Evolutionary conservation across 1,140 invertebrate genomes (phyloP), one percentile per base, ranked within the genome.

Genomic region (Drosophila bocki): DNA sequence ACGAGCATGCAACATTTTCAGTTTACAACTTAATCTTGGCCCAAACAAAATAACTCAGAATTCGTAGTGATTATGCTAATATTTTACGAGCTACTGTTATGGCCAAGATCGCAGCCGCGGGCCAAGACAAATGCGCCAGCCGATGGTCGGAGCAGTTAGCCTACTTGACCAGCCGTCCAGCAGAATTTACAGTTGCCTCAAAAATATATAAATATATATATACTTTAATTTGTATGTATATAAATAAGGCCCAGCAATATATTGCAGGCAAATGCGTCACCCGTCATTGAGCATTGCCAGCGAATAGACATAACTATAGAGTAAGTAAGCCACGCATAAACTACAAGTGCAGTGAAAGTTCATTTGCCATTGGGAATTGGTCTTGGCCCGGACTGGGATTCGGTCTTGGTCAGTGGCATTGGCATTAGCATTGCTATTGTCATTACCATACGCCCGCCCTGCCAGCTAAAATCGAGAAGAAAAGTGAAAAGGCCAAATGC

Each of bases 51-150:
- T 64, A 47, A 51, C 19, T 19, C 56, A 67, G 80, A 80, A 84
- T 84, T 68, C 65, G 33, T 37, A n/a, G 47, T 57, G 74, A 90
- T 90, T 90, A 90, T 78, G 81, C 67, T 90, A 84, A 88, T 75
- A 81, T 85, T 90, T 88, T 80, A 88, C 72, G 84, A 69, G 81
- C 81, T 87, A 86, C 83, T 87, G 83, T 75, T 82, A 86, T 82
- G 57, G 57, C 35, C 39, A 22, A 59, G 22, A 45, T 19, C 35
- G 63, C n/a, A 42, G 41, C 68, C 33, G 22, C 58, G 62, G 77
- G 53, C 53, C 68, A 61, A 74, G 33, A 32, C 60, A 50, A 70
- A 59, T 71, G 59, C 51, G 71, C 63, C 22, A 47, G 50, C 53
- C 53, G 41, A 63, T 69, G 54, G 78, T 39, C 45, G 45, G 35